phyloP scores from a whole-genome alignment of 2,797 vertebrate genomes.

The Halcyon leucocephala region DNA sequence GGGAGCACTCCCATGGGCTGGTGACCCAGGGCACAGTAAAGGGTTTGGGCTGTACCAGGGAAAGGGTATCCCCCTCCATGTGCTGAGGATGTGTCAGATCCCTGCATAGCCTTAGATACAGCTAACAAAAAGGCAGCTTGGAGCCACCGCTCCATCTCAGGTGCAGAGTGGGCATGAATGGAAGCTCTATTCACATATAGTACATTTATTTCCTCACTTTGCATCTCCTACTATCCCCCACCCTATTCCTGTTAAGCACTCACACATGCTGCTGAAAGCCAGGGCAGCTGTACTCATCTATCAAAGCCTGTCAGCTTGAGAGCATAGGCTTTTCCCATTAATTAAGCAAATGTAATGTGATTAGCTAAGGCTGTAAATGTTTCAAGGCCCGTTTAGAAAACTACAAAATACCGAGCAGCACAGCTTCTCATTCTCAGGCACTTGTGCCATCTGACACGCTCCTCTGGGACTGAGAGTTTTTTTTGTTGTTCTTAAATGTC shows the following conservation, averaged over 20 bases:
- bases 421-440: not conserved
- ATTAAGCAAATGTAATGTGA: constrained; percentile 67
- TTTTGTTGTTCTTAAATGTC: not conserved
- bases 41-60: not conserved
- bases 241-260: not conserved
- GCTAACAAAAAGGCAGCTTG: rapidly evolving
- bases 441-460: not conserved
- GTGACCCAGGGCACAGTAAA: not conserved
- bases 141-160: not conserved
- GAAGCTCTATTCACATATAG: rapidly evolving
- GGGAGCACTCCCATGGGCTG: not conserved
- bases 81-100: rapidly evolving
- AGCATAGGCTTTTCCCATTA: constrained; percentile 54
- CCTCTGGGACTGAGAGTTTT: not conserved
- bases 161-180: not conserved
- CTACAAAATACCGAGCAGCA: not conserved
- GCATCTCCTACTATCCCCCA: not conserved
- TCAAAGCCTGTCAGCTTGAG: constrained; percentile 57
- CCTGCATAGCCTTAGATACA: not conserved
- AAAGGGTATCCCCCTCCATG: not conserved
- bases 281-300: constrained; percentile 60
- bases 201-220: not conserved
- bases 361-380: constrained; percentile 64
- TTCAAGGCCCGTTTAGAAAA: constrained; percentile 41
- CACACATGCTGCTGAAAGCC: constrained; percentile 32